Conservation (phyloP, 2,888 invertebrate genomes). For the Caenorhabditis sp. region DNA sequence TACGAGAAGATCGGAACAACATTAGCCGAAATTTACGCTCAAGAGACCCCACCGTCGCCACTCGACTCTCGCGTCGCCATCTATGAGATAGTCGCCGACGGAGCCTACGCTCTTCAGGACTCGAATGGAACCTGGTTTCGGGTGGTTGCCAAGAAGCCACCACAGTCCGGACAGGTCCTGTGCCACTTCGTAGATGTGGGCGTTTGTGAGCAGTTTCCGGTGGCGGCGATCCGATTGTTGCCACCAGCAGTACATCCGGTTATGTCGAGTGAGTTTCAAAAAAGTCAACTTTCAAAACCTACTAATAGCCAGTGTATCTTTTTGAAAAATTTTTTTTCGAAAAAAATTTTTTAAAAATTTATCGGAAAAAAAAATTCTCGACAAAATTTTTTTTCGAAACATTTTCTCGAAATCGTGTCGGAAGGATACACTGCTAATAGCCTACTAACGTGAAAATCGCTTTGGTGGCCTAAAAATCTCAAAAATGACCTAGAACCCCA, state of each 20-base stretch:
- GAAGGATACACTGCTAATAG: too few species aligned
- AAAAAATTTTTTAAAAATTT: too few species aligned
- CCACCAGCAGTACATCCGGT: conserved; percentile 67
- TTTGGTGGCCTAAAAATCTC: not conserved
- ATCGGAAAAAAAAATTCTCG: too few species aligned
- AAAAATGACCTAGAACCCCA: not conserved
- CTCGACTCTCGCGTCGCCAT: conserved; percentile 69
- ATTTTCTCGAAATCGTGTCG: too few species aligned
- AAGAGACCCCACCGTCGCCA: conserved; percentile 51
- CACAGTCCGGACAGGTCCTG: conserved; percentile 68
- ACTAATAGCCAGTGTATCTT: too few species aligned
- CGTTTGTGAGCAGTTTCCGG: conserved; percentile 69
- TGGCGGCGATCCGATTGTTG: conserved; percentile 66
- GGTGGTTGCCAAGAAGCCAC: conserved; percentile 68
- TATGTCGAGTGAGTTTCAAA: conserved; percentile 62
- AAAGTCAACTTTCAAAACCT: too few species aligned
- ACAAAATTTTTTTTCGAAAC: too few species aligned
- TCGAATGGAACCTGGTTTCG: conserved; percentile 74
- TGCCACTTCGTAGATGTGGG: conserved; percentile 75
- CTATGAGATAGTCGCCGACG: conserved; percentile 72
- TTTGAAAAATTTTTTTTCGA: too few species aligned
- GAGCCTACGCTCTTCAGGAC: conserved; percentile 73
- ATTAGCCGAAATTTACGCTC: conserved; percentile 60
- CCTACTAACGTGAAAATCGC: too few species aligned
- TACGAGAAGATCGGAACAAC: conserved; percentile 62